Conservation (phyloP, 2,888 invertebrate species). For the Nephrocerus scutellatus region DNA sequence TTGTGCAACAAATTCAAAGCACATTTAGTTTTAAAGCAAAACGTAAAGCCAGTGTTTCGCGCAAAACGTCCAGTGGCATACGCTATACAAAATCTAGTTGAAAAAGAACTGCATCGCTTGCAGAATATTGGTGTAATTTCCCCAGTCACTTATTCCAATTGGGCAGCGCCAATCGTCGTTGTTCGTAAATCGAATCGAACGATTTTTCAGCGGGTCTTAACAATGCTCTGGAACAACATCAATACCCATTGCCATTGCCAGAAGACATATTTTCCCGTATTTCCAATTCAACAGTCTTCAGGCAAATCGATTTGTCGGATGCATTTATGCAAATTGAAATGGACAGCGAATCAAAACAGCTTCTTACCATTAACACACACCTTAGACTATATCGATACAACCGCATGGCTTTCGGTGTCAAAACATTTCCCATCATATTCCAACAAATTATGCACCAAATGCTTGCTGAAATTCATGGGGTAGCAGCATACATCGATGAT, state of each 20-base stretch:
- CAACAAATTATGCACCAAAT: slow-evolving; percentile 14
- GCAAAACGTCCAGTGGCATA: slow-evolving; percentile 23
- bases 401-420: slow-evolving; percentile 5
- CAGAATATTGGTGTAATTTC: slow-evolving; percentile 19
- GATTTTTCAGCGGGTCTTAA: slow-evolving; percentile 24
- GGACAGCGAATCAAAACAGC: slow-evolving; percentile 12
- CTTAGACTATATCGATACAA: slow-evolving; percentile 1
- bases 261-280: slow-evolving; percentile 12
- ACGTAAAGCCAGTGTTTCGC: slow-evolving; percentile 19
- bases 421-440: slow-evolving; percentile 6
- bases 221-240: slow-evolving; percentile 12
- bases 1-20: slow-evolving; percentile 20
- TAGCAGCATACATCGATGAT: too few species aligned
- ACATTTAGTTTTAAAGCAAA: slow-evolving; percentile 18
- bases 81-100: slow-evolving; percentile 19
- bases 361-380: slow-evolving; percentile 14
- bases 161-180: slow-evolving; percentile 24
- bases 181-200: slow-evolving; percentile 19
- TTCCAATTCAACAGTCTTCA: slow-evolving; percentile 6
- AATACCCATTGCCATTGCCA: slow-evolving; percentile 13
- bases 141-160: slow-evolving; percentile 22
- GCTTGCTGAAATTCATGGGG: slow-evolving; percentile 8
- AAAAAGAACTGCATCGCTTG: slow-evolving; percentile 18
- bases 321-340: slow-evolving; percentile 19
- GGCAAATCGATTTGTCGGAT: slow-evolving; percentile 15